Base-by-base conservation (phyloP, 2,113 vertebrate species). In the Regulus satrapa region DNA sequence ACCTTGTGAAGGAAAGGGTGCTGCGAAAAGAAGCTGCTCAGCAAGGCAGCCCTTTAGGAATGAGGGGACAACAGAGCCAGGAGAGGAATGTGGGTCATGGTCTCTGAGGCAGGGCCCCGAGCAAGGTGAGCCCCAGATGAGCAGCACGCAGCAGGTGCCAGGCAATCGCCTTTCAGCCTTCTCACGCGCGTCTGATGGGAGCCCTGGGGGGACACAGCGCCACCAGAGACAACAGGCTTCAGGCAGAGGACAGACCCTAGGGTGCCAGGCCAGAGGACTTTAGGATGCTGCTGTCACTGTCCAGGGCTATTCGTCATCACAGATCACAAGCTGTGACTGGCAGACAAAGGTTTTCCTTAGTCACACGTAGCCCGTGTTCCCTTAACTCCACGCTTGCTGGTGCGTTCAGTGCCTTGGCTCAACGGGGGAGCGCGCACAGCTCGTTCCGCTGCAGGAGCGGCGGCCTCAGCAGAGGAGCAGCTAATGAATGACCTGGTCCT, bases 261-360 rank as follows among this genome's bases (percentile, higher is more conserved):
- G 18, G 32, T 1, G 4, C n/a, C 66, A 25, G 78, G 62, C n/a
- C 72, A 54, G 43, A 71, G 23, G n/a, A 72, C 52, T 87, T 89
- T 1, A 78, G 54, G 41, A 71, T 76, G 62, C 32, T 61, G 28
- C 36, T 79, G 46, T 77, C 77, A 63, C 51, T 45, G 41, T 73
- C 32, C 4, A 11, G 67, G 31, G 62, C 49, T 72, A 63, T 48
- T 92, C 54, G 72, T 85, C 36, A 67, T 19, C 67, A 67, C 31
- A 40, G 41, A 58, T 77, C 82, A 97, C 79, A 93, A 93, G 79
- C 67, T 90, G 72, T 80, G 79, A 92, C 54, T 62, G 59, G 55
- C 62, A 88, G 67, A 82, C 5, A 13, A 82, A 88, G 63, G 8
- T 51, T 84, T 92, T 92, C 72, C 79, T 90, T 74, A 74, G 75